Evolutionary conservation across 2,113 vertebrate species (phyloP), one percentile per base, ranked within the genome.

Genomic region (Nerophis ophidion): DNA sequence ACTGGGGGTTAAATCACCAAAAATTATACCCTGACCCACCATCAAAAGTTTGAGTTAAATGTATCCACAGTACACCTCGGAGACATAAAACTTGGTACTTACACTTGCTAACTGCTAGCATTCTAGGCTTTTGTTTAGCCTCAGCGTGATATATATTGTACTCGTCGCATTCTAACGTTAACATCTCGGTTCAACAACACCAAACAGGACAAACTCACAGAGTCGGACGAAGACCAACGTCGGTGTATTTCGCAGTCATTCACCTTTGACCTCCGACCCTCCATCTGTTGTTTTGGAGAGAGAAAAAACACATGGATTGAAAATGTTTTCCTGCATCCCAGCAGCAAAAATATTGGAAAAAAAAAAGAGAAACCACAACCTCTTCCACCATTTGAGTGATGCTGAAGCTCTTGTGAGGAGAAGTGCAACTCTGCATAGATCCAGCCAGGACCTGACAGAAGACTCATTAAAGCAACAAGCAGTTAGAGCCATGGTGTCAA

Each of bases 331-430:
- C 6, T 38, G 11, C 12, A 40, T 9, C 10, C 38, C 7, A 40
- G 40, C 10, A 44, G 12, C 4, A 11, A 12, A 4, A 44, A 44
- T 3, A 40, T 8, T 40, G 38, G 3, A 7, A 40, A 9, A 8
- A 53, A 53, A n/a, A 54, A 10, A n/a, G 9, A 1, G 40, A 17
- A n/a, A n/a, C 89, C 87, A 83, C 73, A 26, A 26, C 90, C 89
- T 90, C 70, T 60, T 90, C 72, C 38, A 90, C 87, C 81, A 90
- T 83, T 53, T 86, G 15, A 51, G 85, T 80, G 74, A 91, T 89
- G 77, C 89, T 88, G 82, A 90, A 90, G 63, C 65, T 51, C 55
- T 59, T 19, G 72, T 52, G 47, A n/a, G 71, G 55, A 46, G 16
- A 42, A 1, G 74, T 59, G 17, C 17, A 48, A 34, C 13, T 74